Conservation (phyloP, 1,140 invertebrate genomes). For the Physella acuta region DNA sequence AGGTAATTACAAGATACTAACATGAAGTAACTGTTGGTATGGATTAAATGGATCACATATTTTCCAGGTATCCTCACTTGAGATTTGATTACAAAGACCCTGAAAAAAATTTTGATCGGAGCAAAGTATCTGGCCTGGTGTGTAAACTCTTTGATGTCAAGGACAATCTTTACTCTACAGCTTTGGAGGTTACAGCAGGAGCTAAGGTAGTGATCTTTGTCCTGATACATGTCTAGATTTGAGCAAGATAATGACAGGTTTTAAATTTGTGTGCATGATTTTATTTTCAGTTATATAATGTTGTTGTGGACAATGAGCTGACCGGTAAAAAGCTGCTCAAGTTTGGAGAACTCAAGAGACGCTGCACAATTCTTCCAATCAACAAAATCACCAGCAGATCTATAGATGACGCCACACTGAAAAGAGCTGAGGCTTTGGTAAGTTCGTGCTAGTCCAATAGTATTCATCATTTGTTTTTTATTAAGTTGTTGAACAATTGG, state of each 20-base stretch:
- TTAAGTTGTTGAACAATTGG: too few species aligned
- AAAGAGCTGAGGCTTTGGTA: slow-evolving; percentile 74
- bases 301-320: slow-evolving; percentile 85
- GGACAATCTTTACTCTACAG: slow-evolving; percentile 74
- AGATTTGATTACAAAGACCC: slow-evolving; percentile 62
- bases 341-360: slow-evolving; percentile 75
- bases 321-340: slow-evolving; percentile 84
- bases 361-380: slow-evolving; percentile 86
- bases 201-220: slow-evolving; percentile 76
- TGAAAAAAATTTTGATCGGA: slow-evolving; percentile 71
- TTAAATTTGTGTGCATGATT: too few species aligned
- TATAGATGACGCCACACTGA: slow-evolving; percentile 68
- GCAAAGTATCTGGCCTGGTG: slow-evolving; percentile 78
- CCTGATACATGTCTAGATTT: too few species aligned
- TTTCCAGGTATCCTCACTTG: slow-evolving; percentile 68
- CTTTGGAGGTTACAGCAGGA: slow-evolving; percentile 84
- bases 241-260: too few species aligned
- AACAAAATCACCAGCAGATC: slow-evolving; percentile 77
- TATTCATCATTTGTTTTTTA: too few species aligned
- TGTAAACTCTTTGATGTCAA: slow-evolving; percentile 75
- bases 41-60: too few species aligned
- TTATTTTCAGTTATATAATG: slow-evolving; percentile 77
- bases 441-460: slow-evolving; percentile 50
- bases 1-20: neutral
- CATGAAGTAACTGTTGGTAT: too few species aligned